A percentile compares a stretch with the other conserved stretches of the same genome.
These are phyloP conservation scores for Rhagophthalmus giganteus DNA, from an alignment of 2,888 invertebrate species.

Conservation along the genomic window DNA sequence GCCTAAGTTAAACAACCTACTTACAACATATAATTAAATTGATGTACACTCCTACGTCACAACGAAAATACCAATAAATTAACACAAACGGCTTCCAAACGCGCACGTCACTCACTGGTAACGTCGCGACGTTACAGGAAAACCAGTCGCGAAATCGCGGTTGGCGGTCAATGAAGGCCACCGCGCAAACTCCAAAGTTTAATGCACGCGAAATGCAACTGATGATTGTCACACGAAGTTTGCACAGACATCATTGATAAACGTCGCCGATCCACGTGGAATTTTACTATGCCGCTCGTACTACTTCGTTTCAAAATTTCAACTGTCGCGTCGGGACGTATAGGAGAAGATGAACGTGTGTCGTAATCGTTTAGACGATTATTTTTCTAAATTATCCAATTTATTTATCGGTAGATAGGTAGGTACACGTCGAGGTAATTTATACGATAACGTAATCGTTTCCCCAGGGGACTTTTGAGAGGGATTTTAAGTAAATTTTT, in stretches of 20 bases:
- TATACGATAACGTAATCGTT: no score
- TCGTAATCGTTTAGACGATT: background rate
- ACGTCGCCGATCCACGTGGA: conserved; percentile 24
- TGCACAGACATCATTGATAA: conserved; percentile 28
- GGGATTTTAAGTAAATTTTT: no score
- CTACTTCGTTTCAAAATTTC: conserved; percentile 5
- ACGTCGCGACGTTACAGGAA: no score
- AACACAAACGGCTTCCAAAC: no score
- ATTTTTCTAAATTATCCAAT: background rate
- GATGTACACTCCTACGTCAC: conserved; percentile 23
- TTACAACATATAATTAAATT: background rate
- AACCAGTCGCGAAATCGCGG: conserved; percentile 25
- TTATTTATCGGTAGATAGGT: no score
- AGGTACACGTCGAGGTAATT: no score
- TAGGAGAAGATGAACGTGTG: conserved; percentile 2
- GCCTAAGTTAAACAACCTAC: no score
- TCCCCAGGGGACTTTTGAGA: no score
- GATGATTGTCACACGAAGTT: conserved; percentile 24
- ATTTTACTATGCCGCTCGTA: conserved; percentile 19
- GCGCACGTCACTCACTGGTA: no score
- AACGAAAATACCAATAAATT: no score
- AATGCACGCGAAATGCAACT: conserved; percentile 31
- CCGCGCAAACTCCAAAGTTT: conserved; percentile 32
- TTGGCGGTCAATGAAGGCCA: conserved; percentile 40
- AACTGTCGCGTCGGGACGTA: background rate